phyloP scores from a whole-genome alignment of 2,888 invertebrate species.

The Achlya flavicornis region DNA sequence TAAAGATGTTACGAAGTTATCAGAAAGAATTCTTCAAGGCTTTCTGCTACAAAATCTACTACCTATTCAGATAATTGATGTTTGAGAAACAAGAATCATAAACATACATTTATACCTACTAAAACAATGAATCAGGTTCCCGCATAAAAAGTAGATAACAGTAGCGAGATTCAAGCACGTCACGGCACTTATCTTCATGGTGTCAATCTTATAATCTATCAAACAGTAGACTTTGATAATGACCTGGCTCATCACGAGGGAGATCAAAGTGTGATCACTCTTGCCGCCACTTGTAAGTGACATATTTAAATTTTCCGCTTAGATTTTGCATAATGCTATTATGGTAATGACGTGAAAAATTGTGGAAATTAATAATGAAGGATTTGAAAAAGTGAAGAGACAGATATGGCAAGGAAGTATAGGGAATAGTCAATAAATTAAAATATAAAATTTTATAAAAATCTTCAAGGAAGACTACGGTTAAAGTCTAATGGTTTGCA shows the following conservation, averaged over 20 bases:
- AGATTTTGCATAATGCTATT: neutral
- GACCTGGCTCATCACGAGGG: neutral
- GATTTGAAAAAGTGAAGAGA: too few species aligned
- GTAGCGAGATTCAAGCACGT: neutral
- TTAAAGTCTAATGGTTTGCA: too few species aligned
- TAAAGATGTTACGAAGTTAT: too few species aligned
- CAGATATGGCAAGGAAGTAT: too few species aligned
- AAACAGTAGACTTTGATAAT: constrained; percentile 5
- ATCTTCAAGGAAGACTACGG: too few species aligned
- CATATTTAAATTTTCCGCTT: neutral
- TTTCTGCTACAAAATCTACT: too few species aligned
- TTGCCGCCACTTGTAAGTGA: neutral
- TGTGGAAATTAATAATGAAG: too few species aligned
- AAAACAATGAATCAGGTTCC: neutral
- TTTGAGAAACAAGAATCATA: neutral
- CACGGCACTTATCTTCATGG: neutral
- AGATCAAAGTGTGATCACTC: neutral
- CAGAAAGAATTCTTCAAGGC: too few species aligned
- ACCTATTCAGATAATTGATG: neutral
- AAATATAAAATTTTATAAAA: too few species aligned
- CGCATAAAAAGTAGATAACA: constrained; percentile 2
- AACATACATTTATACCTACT: too few species aligned
- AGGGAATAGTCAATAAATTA: too few species aligned
- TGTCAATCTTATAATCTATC: constrained; percentile 4
- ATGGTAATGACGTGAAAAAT: too few species aligned